Conservation (phyloP, 2,888 invertebrate genomes). For the Teinopalpus imperialis region DNA sequence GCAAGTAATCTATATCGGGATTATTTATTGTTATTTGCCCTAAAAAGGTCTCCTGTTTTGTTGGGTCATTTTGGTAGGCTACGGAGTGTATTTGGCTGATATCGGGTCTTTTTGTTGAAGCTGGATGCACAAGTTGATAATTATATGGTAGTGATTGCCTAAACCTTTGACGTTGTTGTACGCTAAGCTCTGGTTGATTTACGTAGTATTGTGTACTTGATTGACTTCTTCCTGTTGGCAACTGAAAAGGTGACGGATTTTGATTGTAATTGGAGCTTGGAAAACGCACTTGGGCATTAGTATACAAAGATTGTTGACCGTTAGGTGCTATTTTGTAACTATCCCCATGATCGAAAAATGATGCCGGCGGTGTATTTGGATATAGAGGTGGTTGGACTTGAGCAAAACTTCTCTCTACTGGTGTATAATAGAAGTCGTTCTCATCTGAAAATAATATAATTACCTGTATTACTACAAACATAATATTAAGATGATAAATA, state of each 20-base stretch:
- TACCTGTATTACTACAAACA: background rate
- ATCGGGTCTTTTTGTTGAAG: conserved; percentile 80
- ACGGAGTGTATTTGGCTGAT: conserved; percentile 80
- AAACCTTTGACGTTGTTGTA: conserved; percentile 62
- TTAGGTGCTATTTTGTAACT: conserved; percentile 58
- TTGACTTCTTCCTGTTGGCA: conserved; percentile 75
- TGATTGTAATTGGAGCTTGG: conserved; percentile 76
- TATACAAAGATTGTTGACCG: conserved; percentile 58
- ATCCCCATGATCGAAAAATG: conserved; percentile 65
- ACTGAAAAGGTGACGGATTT: conserved; percentile 74
- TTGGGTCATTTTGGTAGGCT: conserved; percentile 81
- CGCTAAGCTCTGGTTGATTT: conserved; percentile 69
- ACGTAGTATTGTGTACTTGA: conserved; percentile 68
- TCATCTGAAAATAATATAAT: conserved; percentile 58
- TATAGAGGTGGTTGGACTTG: conserved; percentile 76
- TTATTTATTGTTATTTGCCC: conserved; percentile 84
- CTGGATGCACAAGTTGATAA: conserved; percentile 70
- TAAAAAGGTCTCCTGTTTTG: conserved; percentile 83
- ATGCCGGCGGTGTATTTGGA: conserved; percentile 61
- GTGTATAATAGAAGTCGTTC: conserved; percentile 72
- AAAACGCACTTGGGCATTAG: conserved; percentile 62
- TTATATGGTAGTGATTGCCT: conserved; percentile 70
- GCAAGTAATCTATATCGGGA: conserved; percentile 77
- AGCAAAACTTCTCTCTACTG: conserved; percentile 76
- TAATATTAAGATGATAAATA: too few relatives aligned